A percentile compares a stretch with the other conserved stretches of the same genome.
Conservation (phyloP, 2,113 vertebrate species). For the Chaetorhynchus papuensis region DNA sequence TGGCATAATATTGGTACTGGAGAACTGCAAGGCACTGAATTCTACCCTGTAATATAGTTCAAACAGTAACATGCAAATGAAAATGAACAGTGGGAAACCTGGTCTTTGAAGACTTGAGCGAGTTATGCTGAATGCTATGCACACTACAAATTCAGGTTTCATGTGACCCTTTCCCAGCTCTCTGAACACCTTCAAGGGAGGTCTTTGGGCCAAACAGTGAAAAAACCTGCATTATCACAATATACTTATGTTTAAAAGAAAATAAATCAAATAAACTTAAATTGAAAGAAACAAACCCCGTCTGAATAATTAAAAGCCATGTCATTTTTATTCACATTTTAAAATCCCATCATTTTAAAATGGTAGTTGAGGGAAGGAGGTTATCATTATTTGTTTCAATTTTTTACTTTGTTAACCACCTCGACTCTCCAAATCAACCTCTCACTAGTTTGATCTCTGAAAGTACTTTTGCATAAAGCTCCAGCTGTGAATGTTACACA, state of each 20-base stretch:
- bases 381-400: neutral
- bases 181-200: neutral
- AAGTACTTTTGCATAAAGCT: conserved; percentile 21
- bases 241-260: neutral
- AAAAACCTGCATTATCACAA: neutral
- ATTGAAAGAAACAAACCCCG: neutral
- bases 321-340: neutral
- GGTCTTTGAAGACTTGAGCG: neutral
- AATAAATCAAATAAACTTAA: neutral
- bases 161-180: neutral
- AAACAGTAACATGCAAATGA: neutral
- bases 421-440: neutral
- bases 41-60: neutral
- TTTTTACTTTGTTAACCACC: neutral
- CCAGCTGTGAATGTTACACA: conserved; percentile 47
- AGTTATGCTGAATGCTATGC: neutral
- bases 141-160: neutral
- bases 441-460: conserved; percentile 34
- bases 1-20: neutral
- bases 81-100: neutral
- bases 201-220: neutral
- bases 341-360: neutral
- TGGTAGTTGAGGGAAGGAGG: neutral
- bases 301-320: neutral
- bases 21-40: neutral